Evolutionary conservation across 2,113 vertebrate genomes (phyloP), one percentile per base, ranked within the genome.

Genomic region (Thalassarche chlororhynchos): DNA sequence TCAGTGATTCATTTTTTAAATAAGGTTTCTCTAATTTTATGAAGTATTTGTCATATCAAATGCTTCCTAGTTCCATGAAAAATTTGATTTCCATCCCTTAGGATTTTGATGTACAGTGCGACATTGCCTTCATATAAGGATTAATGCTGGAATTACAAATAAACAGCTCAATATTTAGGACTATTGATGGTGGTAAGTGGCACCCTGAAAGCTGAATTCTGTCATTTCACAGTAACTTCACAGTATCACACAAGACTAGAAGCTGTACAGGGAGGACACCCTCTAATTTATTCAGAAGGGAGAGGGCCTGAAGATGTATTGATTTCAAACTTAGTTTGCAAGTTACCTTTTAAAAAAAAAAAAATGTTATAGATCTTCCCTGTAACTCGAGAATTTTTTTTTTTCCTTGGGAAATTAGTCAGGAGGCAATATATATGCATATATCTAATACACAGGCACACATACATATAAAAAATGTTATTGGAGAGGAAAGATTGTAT

Each of bases 1-100:
- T 15, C 44, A 44, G 92, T 26, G 75, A 95, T 97, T 97, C 58
- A 84, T 96, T 95, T 94, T 96, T 89, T 81, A 96, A 96, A 97
- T 88, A 93, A 89, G 70, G 40, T 78, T 97, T 95, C 91, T 74
- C 65, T 72, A 80, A 72, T 93, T 95, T 60, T 94, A 83, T 93
- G 85, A 97, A 93, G 72, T 95, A 92, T 95, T 97, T 96, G 95
- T 97, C 83, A 89, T 96, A 97, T 97, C 93, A 65, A 85, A 80
- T 92, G 52, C 82, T 97, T 97, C 93, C 79, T 88, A 83, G 85
- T 55, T 83, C 58, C 75, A 44, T 82, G 85, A 92, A 64, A 89
- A 32, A 88, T 97, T 36, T 96, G 87, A 96, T 96, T 87, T 86
- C 28, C 55, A 9, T 95, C 64, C 70, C 68, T 91, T 65, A 68